phyloP scores from a whole-genome alignment of 2,797 vertebrate genomes.

The Cossypha heuglini region DNA sequence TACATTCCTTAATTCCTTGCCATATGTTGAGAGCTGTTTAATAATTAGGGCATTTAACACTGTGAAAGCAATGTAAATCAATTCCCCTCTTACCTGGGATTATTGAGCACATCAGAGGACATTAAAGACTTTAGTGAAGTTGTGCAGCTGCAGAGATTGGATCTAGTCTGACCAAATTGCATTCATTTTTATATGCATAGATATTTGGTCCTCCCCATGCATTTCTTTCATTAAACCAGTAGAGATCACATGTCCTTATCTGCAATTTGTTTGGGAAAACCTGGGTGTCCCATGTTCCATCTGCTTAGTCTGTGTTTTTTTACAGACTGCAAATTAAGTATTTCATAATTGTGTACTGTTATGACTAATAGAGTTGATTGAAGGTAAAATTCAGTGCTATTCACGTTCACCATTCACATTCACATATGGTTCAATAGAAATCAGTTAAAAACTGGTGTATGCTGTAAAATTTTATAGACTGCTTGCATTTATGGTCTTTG shows the following conservation, averaged over 20 bases:
- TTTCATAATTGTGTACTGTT: not conserved
- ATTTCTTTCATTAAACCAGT: not conserved
- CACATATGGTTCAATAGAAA: not conserved
- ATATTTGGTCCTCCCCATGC: not conserved
- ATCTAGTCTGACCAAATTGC: not conserved
- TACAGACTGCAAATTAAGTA: not conserved
- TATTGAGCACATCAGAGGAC: not conserved
- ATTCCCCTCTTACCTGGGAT: constrained; percentile 3
- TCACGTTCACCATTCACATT: not conserved
- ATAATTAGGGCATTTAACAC: constrained; percentile 11
- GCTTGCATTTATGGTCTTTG: not conserved
- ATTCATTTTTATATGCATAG: not conserved
- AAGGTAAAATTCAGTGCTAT: not conserved
- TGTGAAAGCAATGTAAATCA: not conserved
- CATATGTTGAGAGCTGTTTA: constrained; percentile 13
- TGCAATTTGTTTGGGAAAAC: not conserved
- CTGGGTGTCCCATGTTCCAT: not conserved
- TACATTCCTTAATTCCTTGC: not conserved
- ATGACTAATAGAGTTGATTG: not conserved
- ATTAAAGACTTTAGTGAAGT: not conserved
- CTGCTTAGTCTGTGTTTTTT: not conserved
- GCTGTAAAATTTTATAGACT: not conserved
- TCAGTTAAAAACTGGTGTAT: not conserved
- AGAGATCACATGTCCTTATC: not conserved
- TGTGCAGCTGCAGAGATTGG: not conserved